Evolutionary conservation across 2,888 invertebrate genomes (phyloP).

Genomic region (Oxystoma pomonae): DNA sequence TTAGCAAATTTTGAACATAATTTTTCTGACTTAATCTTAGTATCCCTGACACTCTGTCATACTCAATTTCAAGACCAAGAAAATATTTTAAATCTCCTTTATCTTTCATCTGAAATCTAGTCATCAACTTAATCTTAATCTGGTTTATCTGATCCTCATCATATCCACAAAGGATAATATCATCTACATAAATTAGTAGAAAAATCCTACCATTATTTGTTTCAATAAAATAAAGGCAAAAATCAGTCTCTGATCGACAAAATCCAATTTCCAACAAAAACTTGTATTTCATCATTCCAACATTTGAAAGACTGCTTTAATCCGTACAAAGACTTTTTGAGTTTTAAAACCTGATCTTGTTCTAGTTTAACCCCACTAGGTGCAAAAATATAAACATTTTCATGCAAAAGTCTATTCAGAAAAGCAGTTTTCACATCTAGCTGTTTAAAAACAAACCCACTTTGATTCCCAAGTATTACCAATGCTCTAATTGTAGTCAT

Average conservation of each 20-base stretch:
- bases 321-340: too few relatives aligned
- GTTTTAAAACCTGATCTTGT: too few relatives aligned
- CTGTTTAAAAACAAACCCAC: constrained; percentile 22
- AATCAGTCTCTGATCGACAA: too few relatives aligned
- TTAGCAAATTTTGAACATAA: too few relatives aligned
- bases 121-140: constrained; percentile 9
- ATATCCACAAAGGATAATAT: background rate
- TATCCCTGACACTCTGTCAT: constrained; percentile 16
- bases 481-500: constrained; percentile 9
- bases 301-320: too few relatives aligned
- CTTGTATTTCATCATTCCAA: too few relatives aligned
- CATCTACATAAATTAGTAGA: background rate
- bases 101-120: constrained; percentile 20
- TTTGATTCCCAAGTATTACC: constrained; percentile 28
- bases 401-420: constrained; percentile 22
- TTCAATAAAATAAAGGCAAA: too few relatives aligned
- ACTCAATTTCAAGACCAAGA: constrained; percentile 22
- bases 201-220: background rate
- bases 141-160: constrained; percentile 5
- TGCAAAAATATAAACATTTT: constrained; percentile 16
- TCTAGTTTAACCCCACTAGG: too few relatives aligned
- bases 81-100: constrained; percentile 23
- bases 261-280: too few relatives aligned
- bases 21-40: constrained; percentile 9
- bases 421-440: constrained; percentile 24